Percentiles rank a stretch among this genome's conserved stretches.
These are phyloP conservation scores for Oncopodura yosiiana DNA, from an alignment of 1,140 invertebrate species.

Conservation along the genomic window DNA sequence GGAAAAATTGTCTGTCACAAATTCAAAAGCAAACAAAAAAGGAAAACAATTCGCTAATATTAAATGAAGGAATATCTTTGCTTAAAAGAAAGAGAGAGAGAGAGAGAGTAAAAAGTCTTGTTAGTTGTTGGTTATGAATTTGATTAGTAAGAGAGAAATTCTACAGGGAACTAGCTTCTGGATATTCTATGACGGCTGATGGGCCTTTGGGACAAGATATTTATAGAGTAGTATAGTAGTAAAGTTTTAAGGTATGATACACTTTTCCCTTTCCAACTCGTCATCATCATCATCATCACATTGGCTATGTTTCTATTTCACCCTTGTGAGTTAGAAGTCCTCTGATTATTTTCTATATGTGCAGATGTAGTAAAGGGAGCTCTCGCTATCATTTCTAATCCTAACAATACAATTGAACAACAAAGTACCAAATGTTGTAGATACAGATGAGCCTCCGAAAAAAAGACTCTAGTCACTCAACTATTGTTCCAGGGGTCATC, in stretches of 20 bases:
- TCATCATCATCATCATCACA: too few species aligned
- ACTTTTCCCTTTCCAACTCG: neutral
- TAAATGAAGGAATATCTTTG: neutral
- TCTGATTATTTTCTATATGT: too few species aligned
- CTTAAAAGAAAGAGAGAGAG: neutral
- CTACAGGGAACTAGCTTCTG: conserved; percentile 4
- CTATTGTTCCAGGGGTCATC: conserved; percentile 12
- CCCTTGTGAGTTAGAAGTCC: too few species aligned
- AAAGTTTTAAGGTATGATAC: neutral
- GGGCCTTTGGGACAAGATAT: conserved; percentile 8
- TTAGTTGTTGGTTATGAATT: conserved; percentile 19
- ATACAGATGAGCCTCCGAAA: neutral
- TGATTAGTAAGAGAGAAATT: conserved; percentile 16
- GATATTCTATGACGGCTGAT: conserved; percentile 2
- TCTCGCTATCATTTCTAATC: too few species aligned
- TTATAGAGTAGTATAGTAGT: too few species aligned
- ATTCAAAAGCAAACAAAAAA: too few species aligned
- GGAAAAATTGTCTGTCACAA: too few species aligned
- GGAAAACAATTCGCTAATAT: conserved; percentile 24
- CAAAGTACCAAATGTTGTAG: neutral
- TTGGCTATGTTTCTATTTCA: too few species aligned
- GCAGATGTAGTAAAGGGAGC: too few species aligned
- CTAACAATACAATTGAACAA: too few species aligned
- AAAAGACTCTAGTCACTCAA: neutral
- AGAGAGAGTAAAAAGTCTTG: neutral